Conservation (phyloP, 2,888 invertebrate genomes). For the Gymnosoma rotundatum region DNA sequence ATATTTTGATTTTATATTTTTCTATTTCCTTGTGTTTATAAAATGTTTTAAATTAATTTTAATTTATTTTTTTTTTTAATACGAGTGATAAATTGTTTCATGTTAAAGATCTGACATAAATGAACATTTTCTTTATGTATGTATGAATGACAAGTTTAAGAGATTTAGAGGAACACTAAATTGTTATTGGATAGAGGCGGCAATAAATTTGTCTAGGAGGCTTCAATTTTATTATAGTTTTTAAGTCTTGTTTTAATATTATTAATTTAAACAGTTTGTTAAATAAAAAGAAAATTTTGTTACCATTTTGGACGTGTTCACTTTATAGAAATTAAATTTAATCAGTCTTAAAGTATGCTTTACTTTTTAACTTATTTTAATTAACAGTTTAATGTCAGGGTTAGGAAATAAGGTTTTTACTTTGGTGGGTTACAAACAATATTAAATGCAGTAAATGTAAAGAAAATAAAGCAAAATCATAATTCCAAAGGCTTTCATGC, state of each 20-base stretch:
- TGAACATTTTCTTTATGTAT: conserved; percentile 39
- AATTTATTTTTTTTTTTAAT: background rate
- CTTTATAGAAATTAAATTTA: conserved; percentile 28
- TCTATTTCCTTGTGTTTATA: background rate
- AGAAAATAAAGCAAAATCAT: background rate
- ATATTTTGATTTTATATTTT: conserved; percentile 21
- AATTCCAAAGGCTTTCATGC: too few species aligned
- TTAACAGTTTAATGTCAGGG: background rate
- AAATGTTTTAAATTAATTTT: background rate
- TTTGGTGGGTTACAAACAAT: background rate
- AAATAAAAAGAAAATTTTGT: conserved; percentile 18
- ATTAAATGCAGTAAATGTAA: background rate
- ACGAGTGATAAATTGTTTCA: conserved; percentile 6
- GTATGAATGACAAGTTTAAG: conserved; percentile 36
- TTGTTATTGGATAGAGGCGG: conserved; percentile 18
- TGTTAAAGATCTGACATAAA: conserved; percentile 16
- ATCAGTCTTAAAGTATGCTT: conserved; percentile 62
- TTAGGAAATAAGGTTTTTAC: background rate
- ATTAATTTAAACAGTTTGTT: background rate
- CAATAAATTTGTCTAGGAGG: conserved; percentile 32
- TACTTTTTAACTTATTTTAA: conserved; percentile 1
- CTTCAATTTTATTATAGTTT: conserved; percentile 34
- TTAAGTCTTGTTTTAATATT: conserved; percentile 17
- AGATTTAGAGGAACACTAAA: conserved; percentile 43
- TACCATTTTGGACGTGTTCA: conserved; percentile 51